Evolutionary conservation across 2,888 invertebrate genomes (phyloP).

Genomic region (Scaptomyza parva): DNA sequence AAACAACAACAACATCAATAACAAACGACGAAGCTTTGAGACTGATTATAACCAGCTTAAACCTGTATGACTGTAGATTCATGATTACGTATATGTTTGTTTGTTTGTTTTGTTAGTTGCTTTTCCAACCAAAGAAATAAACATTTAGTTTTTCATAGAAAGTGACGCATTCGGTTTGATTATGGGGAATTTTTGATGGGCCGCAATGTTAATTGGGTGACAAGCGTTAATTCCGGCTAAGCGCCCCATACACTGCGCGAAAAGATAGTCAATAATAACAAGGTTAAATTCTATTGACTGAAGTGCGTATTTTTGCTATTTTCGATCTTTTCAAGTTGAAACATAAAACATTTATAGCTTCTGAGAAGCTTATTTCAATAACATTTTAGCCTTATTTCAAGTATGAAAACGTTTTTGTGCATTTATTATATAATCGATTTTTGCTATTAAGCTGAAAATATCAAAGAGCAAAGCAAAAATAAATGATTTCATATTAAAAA

Average conservation of each 20-base stretch:
- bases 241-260: neutral
- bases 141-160: neutral
- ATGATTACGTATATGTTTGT: neutral
- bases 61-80: constrained; percentile 41
- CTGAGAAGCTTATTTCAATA: neutral
- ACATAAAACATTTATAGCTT: neutral
- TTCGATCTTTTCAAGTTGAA: neutral
- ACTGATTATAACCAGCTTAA: constrained; percentile 65
- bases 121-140: neutral
- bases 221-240: constrained; percentile 6
- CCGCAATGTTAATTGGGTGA: constrained; percentile 4
- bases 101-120: neutral
- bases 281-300: neutral
- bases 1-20: constrained; percentile 10
- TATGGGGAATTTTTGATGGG: neutral
- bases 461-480: constrained; percentile 7
- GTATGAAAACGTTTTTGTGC: neutral
- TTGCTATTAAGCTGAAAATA: neutral
- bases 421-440: neutral
- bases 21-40: constrained; percentile 15
- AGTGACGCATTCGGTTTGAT: neutral
- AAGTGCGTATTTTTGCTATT: neutral
- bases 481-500: neutral
- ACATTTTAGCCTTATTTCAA: neutral
- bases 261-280: neutral